A percentile compares a stretch with the other conserved stretches of the same genome.
phyloP scores from a whole-genome alignment of 2,797 vertebrate genomes.

The Discoglossus pictus region DNA sequence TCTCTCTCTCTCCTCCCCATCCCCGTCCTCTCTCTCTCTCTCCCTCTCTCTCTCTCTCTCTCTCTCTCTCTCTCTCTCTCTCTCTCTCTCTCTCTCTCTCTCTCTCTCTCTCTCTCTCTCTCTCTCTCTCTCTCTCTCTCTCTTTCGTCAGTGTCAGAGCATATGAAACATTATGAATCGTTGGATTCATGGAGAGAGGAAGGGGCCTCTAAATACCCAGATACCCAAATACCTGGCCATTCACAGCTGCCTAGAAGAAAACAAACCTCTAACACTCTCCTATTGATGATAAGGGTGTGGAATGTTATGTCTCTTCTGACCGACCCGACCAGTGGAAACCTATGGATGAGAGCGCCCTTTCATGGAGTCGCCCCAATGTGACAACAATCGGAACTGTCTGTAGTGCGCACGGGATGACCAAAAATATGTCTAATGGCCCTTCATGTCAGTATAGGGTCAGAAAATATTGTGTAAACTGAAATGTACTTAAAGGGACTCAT shows the following conservation, averaged over 20 bases:
- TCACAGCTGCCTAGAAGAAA: constrained; percentile 30
- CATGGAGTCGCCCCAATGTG: neutral
- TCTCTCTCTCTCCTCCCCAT: too few species aligned
- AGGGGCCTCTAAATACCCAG: constrained; percentile 1
- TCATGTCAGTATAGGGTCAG: constrained; percentile 5
- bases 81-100: too few species aligned
- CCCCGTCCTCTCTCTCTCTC: too few species aligned
- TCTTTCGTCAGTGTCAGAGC: neutral
- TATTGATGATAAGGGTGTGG: constrained; percentile 27
- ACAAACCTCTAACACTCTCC: constrained; percentile 23
- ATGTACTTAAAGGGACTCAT: too few species aligned
- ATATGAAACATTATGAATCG: constrained; percentile 26
- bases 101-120: too few species aligned
- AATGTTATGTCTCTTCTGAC: constrained; percentile 14
- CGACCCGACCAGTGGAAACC: neutral
- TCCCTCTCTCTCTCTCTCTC: too few species aligned
- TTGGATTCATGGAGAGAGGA: constrained; percentile 8
- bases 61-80: too few species aligned
- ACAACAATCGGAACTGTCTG: constrained; percentile 2
- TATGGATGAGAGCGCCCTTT: constrained; percentile 4
- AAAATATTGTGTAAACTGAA: too few species aligned
- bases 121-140: too few species aligned
- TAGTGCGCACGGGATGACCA: constrained; percentile 22
- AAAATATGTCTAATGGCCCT: constrained; percentile 1
- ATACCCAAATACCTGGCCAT: constrained; percentile 7